These are phyloP conservation scores for Dicranocentrus wangi DNA, from an alignment of 2,888 invertebrate genomes.

Conservation along the genomic window DNA sequence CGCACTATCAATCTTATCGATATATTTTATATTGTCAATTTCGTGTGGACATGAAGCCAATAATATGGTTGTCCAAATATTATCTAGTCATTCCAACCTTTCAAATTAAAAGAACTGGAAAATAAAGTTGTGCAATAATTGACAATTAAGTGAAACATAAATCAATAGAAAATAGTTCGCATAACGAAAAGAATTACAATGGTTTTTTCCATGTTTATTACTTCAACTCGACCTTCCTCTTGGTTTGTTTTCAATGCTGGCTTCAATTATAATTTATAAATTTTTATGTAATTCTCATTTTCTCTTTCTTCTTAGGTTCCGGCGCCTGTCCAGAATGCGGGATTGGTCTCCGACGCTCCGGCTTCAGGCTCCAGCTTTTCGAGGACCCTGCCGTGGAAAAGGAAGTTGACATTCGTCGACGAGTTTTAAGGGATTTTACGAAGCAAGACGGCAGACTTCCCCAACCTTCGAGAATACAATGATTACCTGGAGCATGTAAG, in stretches of 20 bases:
- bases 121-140: no score
- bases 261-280: not conserved
- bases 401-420: conserved; percentile 94
- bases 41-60: no score
- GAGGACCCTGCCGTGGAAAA: conserved; percentile 98
- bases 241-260: not conserved
- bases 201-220: no score
- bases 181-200: no score
- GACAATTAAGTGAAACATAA: no score
- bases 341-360: conserved; percentile 88
- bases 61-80: no score
- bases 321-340: conserved; percentile 96
- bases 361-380: conserved; percentile 95
- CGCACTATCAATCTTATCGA: no score
- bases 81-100: not conserved
- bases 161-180: no score
- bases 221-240: not conserved
- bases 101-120: no score
- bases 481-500: conserved; percentile 91
- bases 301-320: conserved; percentile 80
- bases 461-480: conserved; percentile 87
- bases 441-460: conserved; percentile 96
- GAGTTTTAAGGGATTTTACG: conserved; percentile 90
- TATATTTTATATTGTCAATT: no score
- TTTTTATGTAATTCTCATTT: conserved; percentile 23